Evolutionary conservation across 2,113 vertebrate species (phyloP), one percentile per base, ranked within the genome.

Genomic region (Psammodynastes pulverulentus): DNA sequence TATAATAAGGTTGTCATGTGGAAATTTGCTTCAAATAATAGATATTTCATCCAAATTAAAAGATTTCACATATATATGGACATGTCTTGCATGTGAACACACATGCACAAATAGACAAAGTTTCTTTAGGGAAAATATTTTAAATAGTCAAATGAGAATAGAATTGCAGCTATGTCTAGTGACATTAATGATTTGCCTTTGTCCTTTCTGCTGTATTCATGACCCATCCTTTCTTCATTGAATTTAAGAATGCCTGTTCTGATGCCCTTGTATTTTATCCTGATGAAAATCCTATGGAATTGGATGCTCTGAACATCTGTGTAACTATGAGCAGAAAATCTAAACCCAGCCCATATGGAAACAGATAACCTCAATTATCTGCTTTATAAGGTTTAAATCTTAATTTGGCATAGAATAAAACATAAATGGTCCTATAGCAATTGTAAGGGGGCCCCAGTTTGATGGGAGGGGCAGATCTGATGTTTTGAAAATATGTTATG

Each of bases 1-100:
- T 92, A 26, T n/a, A 52, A 62, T 56, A 21, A 86, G 9, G 5
- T 62, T 89, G 62, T 85, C 91, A 62, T 62, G 52, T 89, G 45
- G 87, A 29, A 89, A 89, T 84, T 62, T 92, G 91, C 53, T 89
- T 58, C 39, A 62, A 85, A 89, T 58, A 56, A 89, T 49, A 92
- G 72, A 62, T 89, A 85, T 29, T 89, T 56, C 52, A 89, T 84
- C 8, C 45, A 26, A 49, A 12, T 49, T 8, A 45, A 58, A 86
- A 85, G 21, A 91, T 51, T 39, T 21, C n/a, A 39, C 9, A n/a
- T 52, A 19, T 3, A 23, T 54, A 23, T 5, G 24, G 19, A 72
- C 29, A 49, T 52, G n/a, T n/a, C n/a, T n/a, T n/a, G 51, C 12
- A 19, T 5, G 4, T 13, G 5, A 52, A 85, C 29, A 48, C 43